Conservation (phyloP, 2,888 invertebrate genomes). For the Ypsolopha sequella region DNA sequence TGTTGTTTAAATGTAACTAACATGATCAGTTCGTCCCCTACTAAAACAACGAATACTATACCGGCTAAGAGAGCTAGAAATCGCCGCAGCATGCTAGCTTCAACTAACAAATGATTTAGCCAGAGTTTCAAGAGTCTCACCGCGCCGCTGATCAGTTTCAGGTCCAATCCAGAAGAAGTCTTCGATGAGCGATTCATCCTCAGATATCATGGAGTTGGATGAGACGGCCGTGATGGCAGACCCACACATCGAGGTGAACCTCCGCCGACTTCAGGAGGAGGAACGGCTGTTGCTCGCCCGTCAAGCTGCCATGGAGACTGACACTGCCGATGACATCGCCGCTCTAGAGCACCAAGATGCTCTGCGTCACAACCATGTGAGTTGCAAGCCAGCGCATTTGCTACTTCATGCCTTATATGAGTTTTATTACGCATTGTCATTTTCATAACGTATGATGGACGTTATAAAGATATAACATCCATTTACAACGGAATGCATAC, state of each 20-base stretch:
- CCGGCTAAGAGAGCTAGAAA: neutral
- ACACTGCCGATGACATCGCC: slow-evolving; percentile 43
- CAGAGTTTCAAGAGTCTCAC: neutral
- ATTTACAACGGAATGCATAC: no score
- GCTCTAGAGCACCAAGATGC: slow-evolving; percentile 51
- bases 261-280: slow-evolving; percentile 72
- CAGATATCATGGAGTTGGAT: slow-evolving; percentile 94
- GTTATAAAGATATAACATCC: no score
- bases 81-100: neutral
- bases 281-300: slow-evolving; percentile 81
- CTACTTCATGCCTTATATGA: no score
- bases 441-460: no score
- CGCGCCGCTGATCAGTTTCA: slow-evolving; percentile 48
- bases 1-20: neutral
- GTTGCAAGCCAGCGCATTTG: no score
- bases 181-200: slow-evolving; percentile 86
- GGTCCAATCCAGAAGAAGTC: slow-evolving; percentile 93
- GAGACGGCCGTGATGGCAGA: slow-evolving; percentile 81
- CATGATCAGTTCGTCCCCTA: neutral
- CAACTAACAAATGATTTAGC: neutral
- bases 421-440: no score
- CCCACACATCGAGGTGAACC: slow-evolving; percentile 41
- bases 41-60: no score
- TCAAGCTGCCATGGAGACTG: slow-evolving; percentile 78
- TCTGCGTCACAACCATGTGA: slow-evolving; percentile 48